Percentiles rank a stretch among this genome's conserved stretches.
Evolutionary conservation across 2,888 invertebrate genomes (phyloP).

Genomic region (Drosophila subquinaria): DNA sequence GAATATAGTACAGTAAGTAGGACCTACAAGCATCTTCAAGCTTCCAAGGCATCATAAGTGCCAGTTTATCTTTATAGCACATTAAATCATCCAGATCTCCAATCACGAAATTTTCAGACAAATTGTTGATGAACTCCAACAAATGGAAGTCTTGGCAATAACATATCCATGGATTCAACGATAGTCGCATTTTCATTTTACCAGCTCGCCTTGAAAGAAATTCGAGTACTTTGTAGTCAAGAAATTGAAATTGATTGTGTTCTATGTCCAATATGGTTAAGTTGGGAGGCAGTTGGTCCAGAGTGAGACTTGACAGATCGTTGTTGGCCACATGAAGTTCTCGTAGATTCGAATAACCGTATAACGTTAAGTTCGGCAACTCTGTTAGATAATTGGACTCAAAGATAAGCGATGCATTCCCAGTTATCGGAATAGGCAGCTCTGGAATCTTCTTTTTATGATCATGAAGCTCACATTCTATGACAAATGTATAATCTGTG

Average conservation of each 20-base stretch:
- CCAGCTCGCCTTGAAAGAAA: not conserved
- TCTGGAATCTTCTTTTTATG: not conserved
- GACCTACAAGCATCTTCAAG: not conserved
- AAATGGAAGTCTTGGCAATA: not conserved
- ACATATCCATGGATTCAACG: not conserved
- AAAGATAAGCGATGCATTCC: not conserved
- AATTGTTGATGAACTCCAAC: not conserved
- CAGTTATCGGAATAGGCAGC: conserved; percentile 1
- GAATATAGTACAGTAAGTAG: not conserved
- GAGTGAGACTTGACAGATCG: not conserved
- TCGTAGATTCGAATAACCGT: conserved; percentile 1
- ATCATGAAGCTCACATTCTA: not conserved
- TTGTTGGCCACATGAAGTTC: conserved; percentile 4
- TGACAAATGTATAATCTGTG: not conserved
- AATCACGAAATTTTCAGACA: not conserved
- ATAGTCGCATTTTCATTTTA: not conserved
- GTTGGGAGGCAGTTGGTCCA: not conserved
- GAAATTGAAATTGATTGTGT: not conserved
- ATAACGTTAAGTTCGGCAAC: conserved; percentile 6
- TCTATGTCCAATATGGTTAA: not conserved
- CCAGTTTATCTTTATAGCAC: not conserved
- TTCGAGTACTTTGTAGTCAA: not conserved
- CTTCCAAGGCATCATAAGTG: not conserved
- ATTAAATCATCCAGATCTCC: not conserved
- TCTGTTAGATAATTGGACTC: not conserved